These are phyloP conservation scores for Lordiphosa mommai DNA, from an alignment of 1,140 invertebrate genomes.

Conservation along the genomic window DNA sequence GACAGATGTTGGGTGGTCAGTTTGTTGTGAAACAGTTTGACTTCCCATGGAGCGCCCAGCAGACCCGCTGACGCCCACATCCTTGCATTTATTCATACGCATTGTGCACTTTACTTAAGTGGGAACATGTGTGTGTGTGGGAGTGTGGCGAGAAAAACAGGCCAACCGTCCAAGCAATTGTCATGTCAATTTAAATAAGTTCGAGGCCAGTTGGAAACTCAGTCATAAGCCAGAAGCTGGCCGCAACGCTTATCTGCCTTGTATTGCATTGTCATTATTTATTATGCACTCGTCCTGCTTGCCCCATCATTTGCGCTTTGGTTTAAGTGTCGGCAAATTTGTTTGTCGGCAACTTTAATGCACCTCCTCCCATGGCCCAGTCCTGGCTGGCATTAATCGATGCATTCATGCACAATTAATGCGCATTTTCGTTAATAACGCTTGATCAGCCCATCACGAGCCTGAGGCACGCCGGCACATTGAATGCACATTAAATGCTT, in stretches of 20 bases:
- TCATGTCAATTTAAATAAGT: constrained; percentile 41
- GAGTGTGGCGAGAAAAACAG: constrained; percentile 18
- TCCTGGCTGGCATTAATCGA: constrained; percentile 52
- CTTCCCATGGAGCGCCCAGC: constrained; percentile 4
- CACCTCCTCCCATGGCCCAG: constrained; percentile 1
- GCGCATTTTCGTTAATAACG: constrained; percentile 66
- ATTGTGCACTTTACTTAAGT: constrained; percentile 44
- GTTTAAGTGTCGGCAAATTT: constrained; percentile 42
- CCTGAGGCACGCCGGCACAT: neutral
- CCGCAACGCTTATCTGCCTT: constrained; percentile 27
- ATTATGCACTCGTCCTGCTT: constrained; percentile 32
- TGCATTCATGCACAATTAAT: constrained; percentile 65
- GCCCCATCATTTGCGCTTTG: constrained; percentile 24
- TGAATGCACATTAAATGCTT: constrained; percentile 18
- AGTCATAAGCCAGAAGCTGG: constrained; percentile 1
- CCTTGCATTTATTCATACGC: constrained; percentile 51
- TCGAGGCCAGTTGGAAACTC: constrained; percentile 29
- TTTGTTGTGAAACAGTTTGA: constrained; percentile 23
- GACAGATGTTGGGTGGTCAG: constrained; percentile 29
- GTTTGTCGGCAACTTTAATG: constrained; percentile 33
- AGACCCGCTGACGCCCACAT: neutral
- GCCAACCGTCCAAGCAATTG: constrained; percentile 25
- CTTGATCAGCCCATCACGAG: constrained; percentile 31
- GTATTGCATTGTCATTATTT: constrained; percentile 49
- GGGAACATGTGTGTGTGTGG: constrained; percentile 28